Conservation (phyloP, 1,140 invertebrate species). For the Zaprionus africanus region DNA sequence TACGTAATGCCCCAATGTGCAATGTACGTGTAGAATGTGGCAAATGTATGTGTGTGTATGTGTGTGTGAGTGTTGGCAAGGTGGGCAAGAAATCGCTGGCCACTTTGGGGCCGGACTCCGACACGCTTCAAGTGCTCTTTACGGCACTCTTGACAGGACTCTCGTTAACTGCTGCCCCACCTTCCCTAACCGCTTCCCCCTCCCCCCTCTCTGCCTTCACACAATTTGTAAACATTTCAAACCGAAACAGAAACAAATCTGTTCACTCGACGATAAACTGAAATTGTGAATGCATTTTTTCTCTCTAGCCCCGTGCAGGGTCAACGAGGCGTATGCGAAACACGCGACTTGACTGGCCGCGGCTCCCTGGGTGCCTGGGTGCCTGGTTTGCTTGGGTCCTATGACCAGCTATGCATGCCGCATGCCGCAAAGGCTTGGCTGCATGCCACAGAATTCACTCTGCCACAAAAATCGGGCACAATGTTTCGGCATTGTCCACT, state of each 20-base stretch:
- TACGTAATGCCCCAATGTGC: neutral
- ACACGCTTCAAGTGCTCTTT: conserved; percentile 56
- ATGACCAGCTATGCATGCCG: conserved; percentile 42
- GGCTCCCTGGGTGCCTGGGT: neutral
- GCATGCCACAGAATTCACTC: conserved; percentile 31
- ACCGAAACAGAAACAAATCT: conserved; percentile 30
- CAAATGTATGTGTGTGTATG: neutral
- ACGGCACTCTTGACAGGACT: conserved; percentile 16
- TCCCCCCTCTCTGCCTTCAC: neutral
- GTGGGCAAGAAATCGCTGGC: neutral
- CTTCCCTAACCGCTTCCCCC: neutral
- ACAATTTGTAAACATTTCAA: conserved; percentile 27
- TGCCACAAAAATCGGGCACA: conserved; percentile 33
- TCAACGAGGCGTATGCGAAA: conserved; percentile 38
- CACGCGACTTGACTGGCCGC: conserved; percentile 14
- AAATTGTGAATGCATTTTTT: conserved; percentile 34
- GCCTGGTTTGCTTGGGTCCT: neutral
- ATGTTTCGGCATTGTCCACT: conserved; percentile 37
- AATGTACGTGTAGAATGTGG: neutral
- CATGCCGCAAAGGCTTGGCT: conserved; percentile 38
- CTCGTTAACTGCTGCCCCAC: conserved; percentile 8
- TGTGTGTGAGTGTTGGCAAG: too few relatives aligned
- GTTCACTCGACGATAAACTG: conserved; percentile 55
- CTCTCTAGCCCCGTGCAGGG: neutral
- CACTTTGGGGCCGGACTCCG: neutral